These are phyloP conservation scores for Leptinotarsa haldemani DNA, from an alignment of 2,888 invertebrate genomes.

Conservation along the genomic window DNA sequence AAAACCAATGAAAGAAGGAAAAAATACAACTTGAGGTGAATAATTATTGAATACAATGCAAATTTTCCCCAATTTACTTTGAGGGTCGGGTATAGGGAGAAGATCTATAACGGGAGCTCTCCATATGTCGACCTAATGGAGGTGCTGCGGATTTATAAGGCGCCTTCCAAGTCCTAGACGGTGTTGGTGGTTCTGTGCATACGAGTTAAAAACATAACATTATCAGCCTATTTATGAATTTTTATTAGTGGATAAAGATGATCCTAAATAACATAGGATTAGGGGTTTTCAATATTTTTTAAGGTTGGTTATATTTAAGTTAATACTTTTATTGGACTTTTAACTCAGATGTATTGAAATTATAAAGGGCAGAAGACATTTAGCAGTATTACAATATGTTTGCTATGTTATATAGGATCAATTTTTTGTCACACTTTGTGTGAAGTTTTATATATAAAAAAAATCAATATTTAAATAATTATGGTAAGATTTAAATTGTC, in stretches of 20 bases:
- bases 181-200: slow-evolving; percentile 48
- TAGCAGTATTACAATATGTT: too few relatives aligned
- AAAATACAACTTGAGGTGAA: slow-evolving; percentile 1
- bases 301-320: not conserved
- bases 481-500: not conserved
- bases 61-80: slow-evolving; percentile 64
- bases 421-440: not conserved
- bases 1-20: not conserved
- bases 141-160: slow-evolving; percentile 61
- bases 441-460: too few relatives aligned
- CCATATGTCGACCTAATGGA: slow-evolving; percentile 58
- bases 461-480: too few relatives aligned
- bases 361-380: too few relatives aligned
- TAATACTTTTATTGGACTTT: not conserved
- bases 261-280: slow-evolving; percentile 10
- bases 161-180: slow-evolving; percentile 70
- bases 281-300: not conserved
- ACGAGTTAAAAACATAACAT: slow-evolving; percentile 31
- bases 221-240: slow-evolving; percentile 16
- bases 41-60: not conserved
- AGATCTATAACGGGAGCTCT: slow-evolving; percentile 70
- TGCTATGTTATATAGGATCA: slow-evolving; percentile 7
- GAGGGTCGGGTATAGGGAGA: slow-evolving; percentile 71
- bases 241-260: slow-evolving; percentile 1
- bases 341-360: not conserved